These are phyloP conservation scores for Taphrorychus bicolor DNA, from an alignment of 2,888 invertebrate species.

Conservation along the genomic window DNA sequence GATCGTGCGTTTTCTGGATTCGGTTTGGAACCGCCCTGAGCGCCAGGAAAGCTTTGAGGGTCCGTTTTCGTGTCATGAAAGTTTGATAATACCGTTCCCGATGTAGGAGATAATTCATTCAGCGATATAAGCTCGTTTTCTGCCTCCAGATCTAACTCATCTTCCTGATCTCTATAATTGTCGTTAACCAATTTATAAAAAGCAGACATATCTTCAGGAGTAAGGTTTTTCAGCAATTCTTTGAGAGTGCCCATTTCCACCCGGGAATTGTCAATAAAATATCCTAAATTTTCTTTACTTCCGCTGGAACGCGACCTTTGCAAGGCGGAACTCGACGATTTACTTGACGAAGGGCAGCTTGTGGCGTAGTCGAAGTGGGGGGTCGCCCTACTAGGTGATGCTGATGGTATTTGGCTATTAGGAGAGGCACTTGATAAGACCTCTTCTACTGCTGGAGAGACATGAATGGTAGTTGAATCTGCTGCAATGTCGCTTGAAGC, in stretches of 20 bases:
- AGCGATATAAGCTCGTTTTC: conserved; percentile 20
- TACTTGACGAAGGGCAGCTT: conserved; percentile 25
- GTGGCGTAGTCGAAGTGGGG: not conserved
- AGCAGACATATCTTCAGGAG: conserved; percentile 40
- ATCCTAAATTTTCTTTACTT: conserved; percentile 42
- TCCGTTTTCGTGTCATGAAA: not conserved
- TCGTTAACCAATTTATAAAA: conserved; percentile 41
- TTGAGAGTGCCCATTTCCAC: conserved; percentile 44
- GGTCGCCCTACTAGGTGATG: conserved; percentile 2
- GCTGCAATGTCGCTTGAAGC: not conserved
- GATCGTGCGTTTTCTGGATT: not conserved
- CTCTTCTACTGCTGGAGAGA: conserved; percentile 28
- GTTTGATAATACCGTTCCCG: too few species aligned
- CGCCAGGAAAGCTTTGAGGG: not conserved
- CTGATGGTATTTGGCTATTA: conserved; percentile 8
- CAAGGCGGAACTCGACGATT: conserved; percentile 28
- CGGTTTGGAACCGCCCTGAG: not conserved
- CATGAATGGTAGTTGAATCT: conserved; percentile 3
- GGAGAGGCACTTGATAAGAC: conserved; percentile 15
- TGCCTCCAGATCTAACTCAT: conserved; percentile 6
- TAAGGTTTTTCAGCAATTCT: conserved; percentile 44
- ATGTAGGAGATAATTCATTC: conserved; percentile 16
- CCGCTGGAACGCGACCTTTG: conserved; percentile 30
- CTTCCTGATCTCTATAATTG: conserved; percentile 35
- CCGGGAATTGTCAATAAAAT: conserved; percentile 43